A percentile compares a stretch with the other conserved stretches of the same genome.
Conservation (phyloP, 2,113 vertebrate genomes). For the Marmota flaviventris region DNA sequence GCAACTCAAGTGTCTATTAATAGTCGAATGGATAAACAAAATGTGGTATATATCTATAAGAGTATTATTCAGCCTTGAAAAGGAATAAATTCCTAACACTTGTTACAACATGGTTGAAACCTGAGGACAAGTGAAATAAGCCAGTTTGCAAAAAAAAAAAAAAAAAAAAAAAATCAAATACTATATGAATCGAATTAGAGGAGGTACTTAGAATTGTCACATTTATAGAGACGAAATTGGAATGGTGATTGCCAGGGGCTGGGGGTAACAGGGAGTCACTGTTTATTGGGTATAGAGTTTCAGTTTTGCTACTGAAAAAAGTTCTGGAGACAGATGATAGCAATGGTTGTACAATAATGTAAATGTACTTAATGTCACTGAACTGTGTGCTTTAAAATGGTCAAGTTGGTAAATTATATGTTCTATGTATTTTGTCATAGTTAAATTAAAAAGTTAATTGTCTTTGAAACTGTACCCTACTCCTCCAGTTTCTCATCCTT, state of each 20-base stretch:
- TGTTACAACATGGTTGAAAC: background rate
- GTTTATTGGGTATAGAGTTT: background rate
- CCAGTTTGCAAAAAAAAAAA: no score
- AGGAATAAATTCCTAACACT: background rate
- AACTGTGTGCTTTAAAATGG: background rate
- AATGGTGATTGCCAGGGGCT: background rate
- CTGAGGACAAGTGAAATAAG: background rate
- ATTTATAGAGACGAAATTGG: background rate
- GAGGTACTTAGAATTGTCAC: background rate
- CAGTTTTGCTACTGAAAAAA: background rate
- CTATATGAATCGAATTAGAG: fast-evolving
- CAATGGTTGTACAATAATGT: fast-evolving
- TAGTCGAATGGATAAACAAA: background rate
- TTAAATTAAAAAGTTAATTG: background rate
- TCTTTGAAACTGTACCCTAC: background rate
- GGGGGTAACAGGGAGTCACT: fast-evolving
- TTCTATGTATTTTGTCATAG: background rate
- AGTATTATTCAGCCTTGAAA: background rate
- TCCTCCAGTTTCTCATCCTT: background rate
- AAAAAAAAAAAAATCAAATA: no score
- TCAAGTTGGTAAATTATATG: background rate
- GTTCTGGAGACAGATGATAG: background rate
- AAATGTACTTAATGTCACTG: background rate
- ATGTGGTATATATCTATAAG: background rate
- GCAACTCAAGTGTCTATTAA: background rate